Conservation (phyloP, 2,113 vertebrate species). For the Tragelaphus strepsiceros region DNA sequence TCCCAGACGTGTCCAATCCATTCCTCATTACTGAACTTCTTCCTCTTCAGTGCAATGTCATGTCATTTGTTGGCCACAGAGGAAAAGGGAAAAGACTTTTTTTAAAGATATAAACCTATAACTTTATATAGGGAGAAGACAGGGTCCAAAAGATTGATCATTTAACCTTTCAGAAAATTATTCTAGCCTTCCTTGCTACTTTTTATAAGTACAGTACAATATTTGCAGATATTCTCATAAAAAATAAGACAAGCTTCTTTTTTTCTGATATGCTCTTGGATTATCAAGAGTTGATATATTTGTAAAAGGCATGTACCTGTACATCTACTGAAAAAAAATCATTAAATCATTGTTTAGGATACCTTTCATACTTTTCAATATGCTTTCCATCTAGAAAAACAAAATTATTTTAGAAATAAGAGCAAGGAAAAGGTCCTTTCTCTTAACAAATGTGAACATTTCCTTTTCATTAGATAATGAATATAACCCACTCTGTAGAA, state of each 20-base stretch:
- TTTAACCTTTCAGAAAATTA: not conserved
- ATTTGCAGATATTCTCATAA: not conserved
- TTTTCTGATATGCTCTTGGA: not conserved
- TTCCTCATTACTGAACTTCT: not conserved
- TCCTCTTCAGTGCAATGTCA: not conserved
- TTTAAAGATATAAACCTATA: not conserved
- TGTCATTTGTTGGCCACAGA: not conserved
- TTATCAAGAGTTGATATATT: not conserved
- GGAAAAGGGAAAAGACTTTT: not conserved
- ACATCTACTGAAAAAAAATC: not conserved
- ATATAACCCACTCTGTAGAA: not conserved
- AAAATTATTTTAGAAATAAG: constrained; percentile 10
- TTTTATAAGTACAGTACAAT: not conserved
- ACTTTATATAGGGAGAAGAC: not conserved
- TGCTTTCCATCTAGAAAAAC: not conserved
- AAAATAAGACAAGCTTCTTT: not conserved
- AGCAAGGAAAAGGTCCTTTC: not conserved
- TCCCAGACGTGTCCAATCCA: not conserved
- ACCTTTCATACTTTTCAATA: not conserved
- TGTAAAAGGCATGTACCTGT: not conserved
- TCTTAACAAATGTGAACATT: not conserved
- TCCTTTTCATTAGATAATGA: not conserved
- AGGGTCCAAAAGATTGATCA: not conserved
- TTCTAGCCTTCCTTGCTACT: not conserved
- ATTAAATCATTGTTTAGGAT: not conserved